Base-by-base conservation (phyloP, 2,113 vertebrate genomes). In the Butorides virescens region DNA sequence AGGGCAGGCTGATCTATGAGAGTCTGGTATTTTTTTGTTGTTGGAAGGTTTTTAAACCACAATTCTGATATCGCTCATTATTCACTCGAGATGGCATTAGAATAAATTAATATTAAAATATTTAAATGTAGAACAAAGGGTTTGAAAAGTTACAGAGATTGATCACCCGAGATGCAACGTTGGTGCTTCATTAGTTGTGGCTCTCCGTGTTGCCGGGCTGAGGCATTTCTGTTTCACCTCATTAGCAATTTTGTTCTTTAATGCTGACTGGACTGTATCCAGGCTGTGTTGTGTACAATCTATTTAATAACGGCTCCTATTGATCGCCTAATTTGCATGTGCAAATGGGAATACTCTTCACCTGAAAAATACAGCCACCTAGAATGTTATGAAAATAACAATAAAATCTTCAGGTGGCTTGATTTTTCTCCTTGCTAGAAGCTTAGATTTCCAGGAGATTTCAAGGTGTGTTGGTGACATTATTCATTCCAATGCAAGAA, bases 101-200 rank as follows among this genome's bases (percentile, higher is more conserved):
- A 94, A 92, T 97, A 97, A 68, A 94, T 97, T 55, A 92, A 96
- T 96, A 93, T 89, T 95, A 88, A 97, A 94, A 92, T 94, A 96
- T 97, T 96, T 81, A 91, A 94, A 92, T 95, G 62, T 20, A 78
- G 61, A 94, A 68, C 44, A 89, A 93, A 88, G 77, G 37, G 20
- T 92, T 95, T 53, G 61, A 46, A 72, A 94, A 75, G 70, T 92
- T 92, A 67, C 89, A 47, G 67, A 79, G 88, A 89, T 42, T 85
- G 92, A 81, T 97, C 80, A 89, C 70, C 70, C 0, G 0, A 91
- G 86, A 85, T 89, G 73, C 30, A 44, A 5, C 0, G 2, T 14
- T 63, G 88, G 52, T 89, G 58, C 89, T 91, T 95, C 94, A 85
- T 95, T 96, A 95, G 70, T 68, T 83, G 68, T 18, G 29, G 36